These are phyloP conservation scores for Nyctibius bracteatus DNA, from an alignment of 2,113 vertebrate genomes.

Conservation along the genomic window DNA sequence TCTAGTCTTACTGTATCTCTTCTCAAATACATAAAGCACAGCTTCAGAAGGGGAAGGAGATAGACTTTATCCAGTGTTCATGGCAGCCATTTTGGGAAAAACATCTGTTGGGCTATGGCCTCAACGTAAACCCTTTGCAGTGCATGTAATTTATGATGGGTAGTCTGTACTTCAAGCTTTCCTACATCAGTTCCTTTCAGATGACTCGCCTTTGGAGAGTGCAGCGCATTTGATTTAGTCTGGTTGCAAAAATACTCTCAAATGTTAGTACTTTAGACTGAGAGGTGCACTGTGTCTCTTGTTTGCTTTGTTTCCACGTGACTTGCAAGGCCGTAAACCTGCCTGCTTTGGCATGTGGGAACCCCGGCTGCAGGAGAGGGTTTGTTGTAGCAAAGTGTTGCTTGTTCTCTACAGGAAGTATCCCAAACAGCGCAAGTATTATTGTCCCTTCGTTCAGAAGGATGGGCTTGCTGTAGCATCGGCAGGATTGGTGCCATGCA, in stretches of 20 bases:
- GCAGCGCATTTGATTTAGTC: not conserved
- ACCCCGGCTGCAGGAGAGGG: fast-evolving
- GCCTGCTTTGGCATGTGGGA: not conserved
- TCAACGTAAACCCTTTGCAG: not conserved
- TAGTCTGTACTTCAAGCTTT: not conserved
- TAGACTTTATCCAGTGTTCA: not conserved
- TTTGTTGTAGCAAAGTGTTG: not conserved
- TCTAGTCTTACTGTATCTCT: not conserved
- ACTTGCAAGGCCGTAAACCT: not conserved
- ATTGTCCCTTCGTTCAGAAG: not conserved
- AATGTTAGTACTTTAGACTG: not conserved
- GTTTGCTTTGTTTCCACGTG: not conserved
- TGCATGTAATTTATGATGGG: not conserved
- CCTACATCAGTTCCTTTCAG: not conserved
- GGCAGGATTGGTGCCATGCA: not conserved
- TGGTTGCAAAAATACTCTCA: not conserved
- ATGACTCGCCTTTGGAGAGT: not conserved
- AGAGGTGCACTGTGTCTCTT: not conserved
- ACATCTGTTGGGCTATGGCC: not conserved
- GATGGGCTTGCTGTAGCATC: not conserved
- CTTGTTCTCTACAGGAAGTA: not conserved
- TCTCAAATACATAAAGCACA: not conserved
- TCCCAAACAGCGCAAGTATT: not conserved
- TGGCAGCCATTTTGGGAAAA: not conserved
- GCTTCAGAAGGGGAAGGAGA: not conserved